These are phyloP conservation scores for Lophius americanus DNA, from an alignment of 2,797 vertebrate genomes.

Conservation along the genomic window DNA sequence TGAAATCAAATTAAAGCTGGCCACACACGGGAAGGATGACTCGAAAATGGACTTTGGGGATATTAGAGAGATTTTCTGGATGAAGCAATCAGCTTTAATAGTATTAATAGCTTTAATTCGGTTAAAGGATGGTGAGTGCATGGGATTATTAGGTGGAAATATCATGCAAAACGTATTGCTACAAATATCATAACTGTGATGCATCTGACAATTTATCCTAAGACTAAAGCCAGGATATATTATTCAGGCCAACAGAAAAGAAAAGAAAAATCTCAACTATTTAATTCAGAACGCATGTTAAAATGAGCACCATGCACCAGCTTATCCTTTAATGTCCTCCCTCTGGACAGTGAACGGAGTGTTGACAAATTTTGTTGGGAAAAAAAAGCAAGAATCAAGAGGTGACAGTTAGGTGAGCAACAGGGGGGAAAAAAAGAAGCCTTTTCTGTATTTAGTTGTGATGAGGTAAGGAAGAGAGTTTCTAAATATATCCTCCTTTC, in stretches of 20 bases:
- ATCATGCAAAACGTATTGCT: neutral
- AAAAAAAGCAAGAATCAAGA: slow-evolving; percentile 3
- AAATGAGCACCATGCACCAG: too few relatives aligned
- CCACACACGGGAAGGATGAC: slow-evolving; percentile 14
- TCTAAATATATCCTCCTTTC: slow-evolving; percentile 77
- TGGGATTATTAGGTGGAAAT: neutral
- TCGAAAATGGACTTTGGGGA: slow-evolving; percentile 6
- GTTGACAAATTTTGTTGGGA: too few relatives aligned
- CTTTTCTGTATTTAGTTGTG: slow-evolving; percentile 26
- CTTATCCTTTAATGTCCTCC: too few relatives aligned
- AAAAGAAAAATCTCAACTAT: neutral
- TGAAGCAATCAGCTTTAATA: slow-evolving; percentile 39
- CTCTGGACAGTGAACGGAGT: too few relatives aligned
- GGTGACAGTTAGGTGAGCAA: neutral
- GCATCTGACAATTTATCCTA: slow-evolving; percentile 8
- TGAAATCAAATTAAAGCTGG: slow-evolving; percentile 42
- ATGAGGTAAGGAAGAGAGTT: slow-evolving; percentile 57
- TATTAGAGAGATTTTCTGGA: slow-evolving; percentile 21
- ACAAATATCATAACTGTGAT: neutral
- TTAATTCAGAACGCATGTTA: slow-evolving; percentile 6
- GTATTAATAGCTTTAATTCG: too few relatives aligned
- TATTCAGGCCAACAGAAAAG: neutral
- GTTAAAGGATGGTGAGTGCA: slow-evolving; percentile 7
- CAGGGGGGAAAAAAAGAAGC: slow-evolving; percentile 14
- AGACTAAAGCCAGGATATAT: neutral